These are phyloP conservation scores for Halisarca cf. caerulea DNA, from an alignment of 37 sponge, comb jelly and placozoan genomes.

Conservation along the genomic window DNA sequence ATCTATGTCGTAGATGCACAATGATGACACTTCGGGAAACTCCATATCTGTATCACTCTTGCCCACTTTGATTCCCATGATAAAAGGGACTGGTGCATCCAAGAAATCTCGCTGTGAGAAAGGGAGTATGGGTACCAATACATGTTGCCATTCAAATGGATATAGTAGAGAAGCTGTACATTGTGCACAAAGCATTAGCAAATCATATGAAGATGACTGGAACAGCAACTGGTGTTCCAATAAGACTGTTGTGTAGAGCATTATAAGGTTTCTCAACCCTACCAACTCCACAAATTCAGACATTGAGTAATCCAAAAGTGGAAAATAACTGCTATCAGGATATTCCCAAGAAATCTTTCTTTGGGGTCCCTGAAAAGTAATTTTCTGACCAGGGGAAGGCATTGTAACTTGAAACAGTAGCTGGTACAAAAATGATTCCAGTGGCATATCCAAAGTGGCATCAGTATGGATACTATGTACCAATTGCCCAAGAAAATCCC, in stretches of 20 bases:
- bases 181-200: slow-evolving; percentile 61
- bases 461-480: background rate
- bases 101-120: slow-evolving; percentile 75
- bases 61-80: slow-evolving; percentile 85
- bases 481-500: slow-evolving; percentile 60
- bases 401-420: slow-evolving; percentile 71
- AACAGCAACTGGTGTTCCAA: slow-evolving; percentile 92
- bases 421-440: slow-evolving; percentile 82
- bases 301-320: slow-evolving; percentile 89
- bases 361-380: slow-evolving; percentile 63
- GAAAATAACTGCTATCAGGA: slow-evolving; percentile 50
- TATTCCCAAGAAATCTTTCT: slow-evolving; percentile 35
- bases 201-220: slow-evolving; percentile 57
- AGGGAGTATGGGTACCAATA: slow-evolving; percentile 95
- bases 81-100: slow-evolving; percentile 96
- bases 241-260: slow-evolving; percentile 73
- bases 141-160: slow-evolving; percentile 96
- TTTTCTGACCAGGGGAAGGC: slow-evolving; percentile 73
- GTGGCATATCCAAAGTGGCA: slow-evolving; percentile 40
- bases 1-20: slow-evolving; percentile 78
- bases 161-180: slow-evolving; percentile 78
- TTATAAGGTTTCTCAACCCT: slow-evolving; percentile 54
- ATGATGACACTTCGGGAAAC: slow-evolving; percentile 30
- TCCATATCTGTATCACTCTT: background rate
- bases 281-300: slow-evolving; percentile 64